phyloP scores from a whole-genome alignment of 2,888 invertebrate species.

The Trilocha varians region DNA sequence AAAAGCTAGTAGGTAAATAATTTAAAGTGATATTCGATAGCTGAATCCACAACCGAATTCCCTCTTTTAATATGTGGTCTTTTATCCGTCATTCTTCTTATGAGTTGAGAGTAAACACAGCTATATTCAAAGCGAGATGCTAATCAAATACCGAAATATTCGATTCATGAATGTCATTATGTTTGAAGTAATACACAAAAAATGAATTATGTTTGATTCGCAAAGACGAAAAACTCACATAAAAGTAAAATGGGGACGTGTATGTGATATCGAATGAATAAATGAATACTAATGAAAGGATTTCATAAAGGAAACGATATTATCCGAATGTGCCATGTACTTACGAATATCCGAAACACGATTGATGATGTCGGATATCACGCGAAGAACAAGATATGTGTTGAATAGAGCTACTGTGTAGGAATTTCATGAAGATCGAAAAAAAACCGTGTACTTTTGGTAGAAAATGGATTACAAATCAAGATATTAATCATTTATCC shows the following conservation, averaged over 20 bases:
- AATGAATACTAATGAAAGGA: slow-evolving; percentile 7
- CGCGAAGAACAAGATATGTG: too few species aligned
- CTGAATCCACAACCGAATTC: too few species aligned
- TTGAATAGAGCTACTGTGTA: too few species aligned
- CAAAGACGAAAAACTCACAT: not conserved
- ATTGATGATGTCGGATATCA: not conserved
- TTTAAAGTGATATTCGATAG: too few species aligned
- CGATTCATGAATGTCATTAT: not conserved
- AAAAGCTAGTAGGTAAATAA: too few species aligned
- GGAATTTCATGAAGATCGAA: too few species aligned
- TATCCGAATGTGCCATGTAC: not conserved
- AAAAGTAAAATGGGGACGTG: slow-evolving; percentile 1
- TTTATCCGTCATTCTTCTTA: too few species aligned
- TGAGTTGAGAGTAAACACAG: too few species aligned
- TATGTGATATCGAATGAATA: slow-evolving; percentile 8
- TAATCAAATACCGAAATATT: not conserved
- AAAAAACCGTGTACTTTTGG: too few species aligned
- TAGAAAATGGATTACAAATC: too few species aligned
- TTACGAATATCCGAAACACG: not conserved
- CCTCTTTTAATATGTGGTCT: too few species aligned
- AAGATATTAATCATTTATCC: too few species aligned
- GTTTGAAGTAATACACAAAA: not conserved
- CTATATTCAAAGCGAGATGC: not conserved
- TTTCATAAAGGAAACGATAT: not conserved
- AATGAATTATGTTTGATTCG: not conserved